Conservation (phyloP, 2,888 invertebrate genomes). For the Hirudinaria manillensis region DNA sequence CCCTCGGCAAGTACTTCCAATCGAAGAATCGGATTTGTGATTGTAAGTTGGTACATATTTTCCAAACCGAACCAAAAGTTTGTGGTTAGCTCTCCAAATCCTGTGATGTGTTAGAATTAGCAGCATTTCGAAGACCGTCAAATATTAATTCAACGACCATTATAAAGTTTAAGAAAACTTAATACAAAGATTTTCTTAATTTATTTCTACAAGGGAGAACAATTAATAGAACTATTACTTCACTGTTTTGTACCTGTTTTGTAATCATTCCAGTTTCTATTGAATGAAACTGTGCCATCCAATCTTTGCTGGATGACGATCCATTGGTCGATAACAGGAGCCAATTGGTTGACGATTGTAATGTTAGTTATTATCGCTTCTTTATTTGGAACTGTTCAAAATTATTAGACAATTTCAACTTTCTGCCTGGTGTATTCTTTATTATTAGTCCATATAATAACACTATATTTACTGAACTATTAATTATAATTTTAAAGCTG, state of each 20-base stretch:
- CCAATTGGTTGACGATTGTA: not conserved
- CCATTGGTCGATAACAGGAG: slow-evolving; percentile 3
- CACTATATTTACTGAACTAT: too few relatives aligned
- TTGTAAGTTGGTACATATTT: not conserved
- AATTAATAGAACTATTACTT: not conserved
- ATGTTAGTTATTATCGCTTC: not conserved
- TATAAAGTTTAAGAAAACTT: too few relatives aligned
- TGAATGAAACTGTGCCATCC: slow-evolving; percentile 13
- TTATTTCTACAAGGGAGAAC: too few relatives aligned
- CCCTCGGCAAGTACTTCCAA: slow-evolving; percentile 11
- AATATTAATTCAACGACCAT: too few relatives aligned
- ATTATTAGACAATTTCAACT: not conserved
- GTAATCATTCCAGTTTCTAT: slow-evolving; percentile 12
- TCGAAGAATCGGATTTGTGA: not conserved
- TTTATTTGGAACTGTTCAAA: not conserved
- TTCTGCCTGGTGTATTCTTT: too few relatives aligned
- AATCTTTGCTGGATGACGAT: slow-evolving; percentile 9
- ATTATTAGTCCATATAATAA: too few relatives aligned
- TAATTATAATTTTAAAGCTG: too few relatives aligned
- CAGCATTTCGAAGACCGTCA: too few relatives aligned
- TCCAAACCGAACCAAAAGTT: slow-evolving; percentile 25
- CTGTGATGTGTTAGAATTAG: not conserved
- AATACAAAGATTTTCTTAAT: too few relatives aligned
- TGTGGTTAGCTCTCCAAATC: slow-evolving; percentile 1
- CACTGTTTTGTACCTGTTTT: not conserved